Percentiles rank a stretch among this genome's conserved stretches.
Evolutionary conservation across 2,888 invertebrate species (phyloP).

Genomic region (Hydropsyche betteni): DNA sequence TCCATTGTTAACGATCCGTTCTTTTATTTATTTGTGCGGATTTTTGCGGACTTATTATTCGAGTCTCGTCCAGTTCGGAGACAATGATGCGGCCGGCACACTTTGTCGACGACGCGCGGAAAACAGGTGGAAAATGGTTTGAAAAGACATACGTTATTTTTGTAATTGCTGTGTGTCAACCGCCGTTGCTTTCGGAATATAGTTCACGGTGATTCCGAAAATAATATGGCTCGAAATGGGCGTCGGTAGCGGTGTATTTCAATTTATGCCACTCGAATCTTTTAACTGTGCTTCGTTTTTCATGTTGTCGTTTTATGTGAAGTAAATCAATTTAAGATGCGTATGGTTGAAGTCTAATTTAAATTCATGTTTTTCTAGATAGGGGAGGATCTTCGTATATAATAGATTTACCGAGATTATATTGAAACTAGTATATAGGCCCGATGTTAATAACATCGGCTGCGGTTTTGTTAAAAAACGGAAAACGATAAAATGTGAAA

Average conservation of each 20-base stretch:
- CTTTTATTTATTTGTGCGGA: not conserved
- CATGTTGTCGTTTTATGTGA: no score
- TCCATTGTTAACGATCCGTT: not conserved
- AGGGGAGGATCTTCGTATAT: constrained; percentile 6
- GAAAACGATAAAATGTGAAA: no score
- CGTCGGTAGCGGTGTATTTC: no score
- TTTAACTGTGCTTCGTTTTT: no score
- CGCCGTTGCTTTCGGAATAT: not conserved
- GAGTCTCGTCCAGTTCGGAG: not conserved
- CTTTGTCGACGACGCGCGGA: constrained; percentile 19
- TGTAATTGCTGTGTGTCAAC: constrained; percentile 17
- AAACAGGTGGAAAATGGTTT: constrained; percentile 17
- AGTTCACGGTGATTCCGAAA: not conserved
- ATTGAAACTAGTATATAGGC: no score
- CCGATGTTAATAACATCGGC: no score
- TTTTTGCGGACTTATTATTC: not conserved
- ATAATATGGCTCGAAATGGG: no score
- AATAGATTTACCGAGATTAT: constrained; percentile 14
- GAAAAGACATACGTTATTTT: constrained; percentile 11
- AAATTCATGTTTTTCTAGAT: not conserved
- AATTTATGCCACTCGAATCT: no score
- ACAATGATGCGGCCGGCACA: constrained; percentile 17
- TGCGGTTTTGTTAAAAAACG: no score
- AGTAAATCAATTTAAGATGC: no score
- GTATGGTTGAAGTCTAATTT: not conserved